Base-by-base conservation (phyloP, 2,113 vertebrate genomes). In the Upupa epops region DNA sequence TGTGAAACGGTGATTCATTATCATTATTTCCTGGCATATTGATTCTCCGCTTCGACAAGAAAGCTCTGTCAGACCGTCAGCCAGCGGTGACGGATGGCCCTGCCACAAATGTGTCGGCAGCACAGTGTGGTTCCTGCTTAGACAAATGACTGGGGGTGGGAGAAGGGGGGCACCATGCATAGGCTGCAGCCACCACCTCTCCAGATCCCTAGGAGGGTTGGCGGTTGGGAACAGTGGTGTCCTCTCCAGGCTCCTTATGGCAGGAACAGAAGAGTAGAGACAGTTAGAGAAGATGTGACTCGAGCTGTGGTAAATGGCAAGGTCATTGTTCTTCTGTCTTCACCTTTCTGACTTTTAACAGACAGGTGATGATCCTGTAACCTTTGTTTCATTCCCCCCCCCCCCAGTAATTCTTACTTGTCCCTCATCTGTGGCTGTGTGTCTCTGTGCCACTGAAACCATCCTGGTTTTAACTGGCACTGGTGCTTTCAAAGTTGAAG, bases 11-110 rank as follows among this genome's bases (percentile, higher is more conserved):
- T 86, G 84, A 63, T 96, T 94, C 75, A 29, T 97, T 97, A 90
- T 96, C 96, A 93, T 98, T 97, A 97, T 90, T 83, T 59, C 52
- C 46, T 92, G 91, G 90, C 92, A 89, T 95, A 95, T 97, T 96
- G 97, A 96, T 96, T 97, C 96, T 55, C 86, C 17, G 52, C 92
- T 93, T 69, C 18, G 70, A 93, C 94, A 96, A 74, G 95, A 71
- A 84, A 83, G 91, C 46, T 54, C 93, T 68, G 19, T 87, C 95
- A 96, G n/a, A 6, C n/a, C 6, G 1, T 79, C 85, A 91, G 93
- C 76, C 2, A 0, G 87, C 8, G 0, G 36, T 94, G 96, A 97
- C 0, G 51, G 86, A 96, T 95, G 89, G 94, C 63, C 85, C 85
- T 59, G 63, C 82, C 63, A 10, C 11, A 2, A 70, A 31, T 0